Evolutionary conservation across 2,888 invertebrate species (phyloP), one percentile per base, ranked within the genome.

Genomic region (Auanema freiburgensis): DNA sequence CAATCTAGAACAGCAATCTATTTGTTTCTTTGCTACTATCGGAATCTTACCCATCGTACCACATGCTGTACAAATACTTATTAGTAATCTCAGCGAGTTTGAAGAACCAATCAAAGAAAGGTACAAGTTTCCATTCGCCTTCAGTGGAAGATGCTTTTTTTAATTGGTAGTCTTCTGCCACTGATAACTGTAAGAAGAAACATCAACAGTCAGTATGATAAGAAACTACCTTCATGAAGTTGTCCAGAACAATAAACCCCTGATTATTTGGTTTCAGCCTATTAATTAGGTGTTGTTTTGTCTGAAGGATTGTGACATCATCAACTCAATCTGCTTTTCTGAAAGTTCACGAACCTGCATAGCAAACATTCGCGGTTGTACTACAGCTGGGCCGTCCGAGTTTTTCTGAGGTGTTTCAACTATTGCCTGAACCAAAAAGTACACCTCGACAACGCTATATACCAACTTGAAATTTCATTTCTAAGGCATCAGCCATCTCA

Each of bases 51-150:
- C 81, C 82, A 57, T 82, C 79, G 64, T 79, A 79, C 82, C 82
- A 82, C 79, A 82, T 80, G 40, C 74, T 71, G 63, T 79, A 72
- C 42, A 82, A 69, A 64, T 83, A 74, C 63, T 82, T 82, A 69
- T 82, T 82, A 25, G 77, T 72, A 42, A 82, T 73, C 61, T 82
- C 82, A n/a, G 82, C 82, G 25, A 80, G 57, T 59, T 81, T 81
- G 68, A 81, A 79, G 67, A 77, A 81, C 81, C 77, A 77, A 55
- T 77, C 77, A 60, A 71, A 77, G 64, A 69, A 75, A 6, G 77
- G 74, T 16, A 80, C 79, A 41, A 82, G 67, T 63, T 83, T 82
- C 82, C 82, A 82, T 55, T 83, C 82, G n/a, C 82, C 82, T 1
- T 80, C 80, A 14, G 66, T 67, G 1, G 66, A 57, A 2, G 72